Percentiles rank a stretch among this genome's conserved stretches.
Conservation (phyloP, 1,140 invertebrate species). For the Potamilus streckersoni region DNA sequence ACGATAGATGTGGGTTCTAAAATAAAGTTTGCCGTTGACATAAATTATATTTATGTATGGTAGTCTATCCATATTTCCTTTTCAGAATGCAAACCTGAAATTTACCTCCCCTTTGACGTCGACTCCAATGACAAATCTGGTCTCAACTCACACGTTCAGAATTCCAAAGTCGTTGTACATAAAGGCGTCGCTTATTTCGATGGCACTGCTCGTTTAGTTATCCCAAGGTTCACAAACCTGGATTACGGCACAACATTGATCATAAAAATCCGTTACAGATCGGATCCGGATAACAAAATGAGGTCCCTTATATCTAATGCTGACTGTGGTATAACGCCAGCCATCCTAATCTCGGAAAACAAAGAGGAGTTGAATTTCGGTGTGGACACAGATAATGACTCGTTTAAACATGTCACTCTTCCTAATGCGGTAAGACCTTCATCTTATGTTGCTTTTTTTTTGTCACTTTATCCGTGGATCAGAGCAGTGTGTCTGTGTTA, state of each 20-base stretch:
- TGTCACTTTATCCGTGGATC: too few species aligned
- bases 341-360: slow-evolving; percentile 53
- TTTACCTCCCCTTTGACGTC: slow-evolving; percentile 38
- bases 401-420: too few species aligned
- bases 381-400: slow-evolving; percentile 6
- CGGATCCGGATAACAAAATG: slow-evolving; percentile 21
- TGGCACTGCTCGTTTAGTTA: slow-evolving; percentile 34
- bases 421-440: too few species aligned
- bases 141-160: slow-evolving; percentile 38
- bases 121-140: slow-evolving; percentile 37
- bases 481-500: too few species aligned
- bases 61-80: too few species aligned
- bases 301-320: slow-evolving; percentile 45
- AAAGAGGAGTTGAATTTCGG: slow-evolving; percentile 54
- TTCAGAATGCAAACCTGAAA: slow-evolving; percentile 33
- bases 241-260: slow-evolving; percentile 34
- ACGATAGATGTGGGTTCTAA: too few species aligned
- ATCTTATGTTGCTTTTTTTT: too few species aligned
- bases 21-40: too few species aligned
- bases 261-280: slow-evolving; percentile 35
- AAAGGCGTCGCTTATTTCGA: slow-evolving; percentile 41
- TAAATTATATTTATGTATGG: too few species aligned
- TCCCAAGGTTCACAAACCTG: slow-evolving; percentile 44
- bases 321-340: slow-evolving; percentile 37
- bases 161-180: slow-evolving; percentile 34